A percentile compares a stretch with the other conserved stretches of the same genome.
These are phyloP conservation scores for Biston stratarius DNA, from an alignment of 2,888 invertebrate species.

Conservation along the genomic window DNA sequence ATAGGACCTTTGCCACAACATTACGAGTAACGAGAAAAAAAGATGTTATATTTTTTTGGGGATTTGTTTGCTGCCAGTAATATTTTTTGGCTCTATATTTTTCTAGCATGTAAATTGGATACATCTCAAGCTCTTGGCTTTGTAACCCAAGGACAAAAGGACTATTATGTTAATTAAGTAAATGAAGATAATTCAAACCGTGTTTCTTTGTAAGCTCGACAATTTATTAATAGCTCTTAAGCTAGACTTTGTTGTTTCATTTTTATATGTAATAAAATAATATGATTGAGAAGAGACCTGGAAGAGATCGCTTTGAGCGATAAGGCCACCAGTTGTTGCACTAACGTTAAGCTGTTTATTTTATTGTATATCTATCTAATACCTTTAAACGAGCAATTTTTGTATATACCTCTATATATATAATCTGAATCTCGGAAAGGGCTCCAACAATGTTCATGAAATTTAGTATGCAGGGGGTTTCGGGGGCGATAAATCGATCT, in stretches of 20 bases:
- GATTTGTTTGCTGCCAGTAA: slow-evolving; percentile 13
- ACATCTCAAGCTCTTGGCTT: slow-evolving; percentile 3
- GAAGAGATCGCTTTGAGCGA: no score
- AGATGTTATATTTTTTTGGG: slow-evolving; percentile 10
- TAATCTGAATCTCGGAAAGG: no score
- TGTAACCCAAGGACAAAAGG: not conserved
- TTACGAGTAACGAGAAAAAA: slow-evolving; percentile 30
- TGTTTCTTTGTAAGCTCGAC: not conserved
- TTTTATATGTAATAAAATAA: no score
- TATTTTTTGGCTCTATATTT: slow-evolving; percentile 8
- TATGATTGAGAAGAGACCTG: no score
- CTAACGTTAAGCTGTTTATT: no score
- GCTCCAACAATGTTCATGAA: no score
- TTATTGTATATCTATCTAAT: no score
- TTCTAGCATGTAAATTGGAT: slow-evolving; percentile 11
- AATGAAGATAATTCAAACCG: not conserved
- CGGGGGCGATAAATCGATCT: no score
- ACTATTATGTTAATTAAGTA: not conserved
- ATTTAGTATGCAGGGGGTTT: no score
- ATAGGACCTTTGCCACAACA: slow-evolving; percentile 31
- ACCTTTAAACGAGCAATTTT: no score
- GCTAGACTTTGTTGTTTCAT: not conserved
- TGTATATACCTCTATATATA: no score
- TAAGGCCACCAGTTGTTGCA: no score
- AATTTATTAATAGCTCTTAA: not conserved